A percentile compares a stretch with the other conserved stretches of the same genome.
These are phyloP conservation scores for Varanus salvator DNA, from an alignment of 2,113 vertebrate species.

Conservation along the genomic window DNA sequence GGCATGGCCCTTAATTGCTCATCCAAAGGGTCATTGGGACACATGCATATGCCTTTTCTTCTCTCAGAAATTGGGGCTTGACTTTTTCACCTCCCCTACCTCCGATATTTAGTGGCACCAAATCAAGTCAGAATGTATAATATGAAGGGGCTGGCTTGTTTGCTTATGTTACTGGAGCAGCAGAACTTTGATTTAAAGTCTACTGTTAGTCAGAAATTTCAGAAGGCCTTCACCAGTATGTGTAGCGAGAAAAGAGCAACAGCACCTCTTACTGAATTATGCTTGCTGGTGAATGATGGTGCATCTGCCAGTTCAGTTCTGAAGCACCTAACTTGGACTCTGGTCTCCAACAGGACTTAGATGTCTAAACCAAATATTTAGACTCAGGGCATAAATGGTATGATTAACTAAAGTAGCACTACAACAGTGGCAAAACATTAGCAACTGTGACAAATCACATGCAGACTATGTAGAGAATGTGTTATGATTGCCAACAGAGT, in stretches of 20 bases:
- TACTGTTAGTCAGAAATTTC: neutral
- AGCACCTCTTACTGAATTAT: neutral
- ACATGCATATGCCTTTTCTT: no score
- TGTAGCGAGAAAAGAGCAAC: neutral
- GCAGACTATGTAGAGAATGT: no score
- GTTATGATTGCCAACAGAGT: neutral
- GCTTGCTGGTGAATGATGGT: neutral
- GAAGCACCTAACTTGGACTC: neutral
- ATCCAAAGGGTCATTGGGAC: neutral
- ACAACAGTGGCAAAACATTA: neutral
- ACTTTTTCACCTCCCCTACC: neutral
- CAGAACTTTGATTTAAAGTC: neutral
- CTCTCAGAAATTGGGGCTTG: neutral
- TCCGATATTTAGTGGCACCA: neutral
- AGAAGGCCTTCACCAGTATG: neutral
- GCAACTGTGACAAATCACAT: no score
- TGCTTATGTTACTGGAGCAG: neutral
- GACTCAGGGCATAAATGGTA: neutral
- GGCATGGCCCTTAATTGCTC: neutral
- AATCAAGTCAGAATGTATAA: neutral
- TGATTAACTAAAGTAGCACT: neutral
- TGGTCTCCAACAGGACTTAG: neutral
- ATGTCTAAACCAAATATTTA: neutral
- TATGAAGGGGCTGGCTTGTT: neutral
- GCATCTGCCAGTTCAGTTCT: neutral